phyloP scores from a whole-genome alignment of 2,113 vertebrate genomes.

The Engystomops pustulosus region DNA sequence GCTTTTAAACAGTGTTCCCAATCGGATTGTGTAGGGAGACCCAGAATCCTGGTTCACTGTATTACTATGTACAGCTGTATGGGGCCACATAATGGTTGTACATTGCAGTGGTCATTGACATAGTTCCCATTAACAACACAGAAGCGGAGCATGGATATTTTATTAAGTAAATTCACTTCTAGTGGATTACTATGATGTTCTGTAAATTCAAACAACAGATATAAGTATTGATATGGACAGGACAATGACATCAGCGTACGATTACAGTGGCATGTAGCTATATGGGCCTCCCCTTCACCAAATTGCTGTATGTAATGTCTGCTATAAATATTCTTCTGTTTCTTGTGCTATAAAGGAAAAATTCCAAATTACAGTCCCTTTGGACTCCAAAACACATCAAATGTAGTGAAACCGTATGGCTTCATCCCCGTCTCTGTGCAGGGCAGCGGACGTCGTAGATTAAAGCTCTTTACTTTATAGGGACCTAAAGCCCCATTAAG shows the following conservation, averaged over 20 bases:
- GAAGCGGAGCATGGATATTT: too few species aligned
- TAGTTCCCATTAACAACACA: too few species aligned
- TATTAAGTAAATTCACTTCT: too few species aligned
- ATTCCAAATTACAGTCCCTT: background rate
- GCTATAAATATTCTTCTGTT: background rate
- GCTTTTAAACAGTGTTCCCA: too few species aligned
- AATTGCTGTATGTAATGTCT: background rate
- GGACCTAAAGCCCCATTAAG: slow-evolving; percentile 5
- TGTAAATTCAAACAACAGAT: too few species aligned
- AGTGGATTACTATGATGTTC: too few species aligned
- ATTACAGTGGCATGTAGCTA: background rate
- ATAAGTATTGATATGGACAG: too few species aligned
- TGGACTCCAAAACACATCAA: background rate
- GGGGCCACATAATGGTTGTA: too few species aligned
- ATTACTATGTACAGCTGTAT: too few species aligned
- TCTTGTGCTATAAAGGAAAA: slow-evolving; percentile 4
- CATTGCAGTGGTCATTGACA: too few species aligned
- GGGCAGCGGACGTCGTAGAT: background rate
- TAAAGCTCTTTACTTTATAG: slow-evolving; percentile 31
- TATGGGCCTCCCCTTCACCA: background rate
- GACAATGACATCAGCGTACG: background rate
- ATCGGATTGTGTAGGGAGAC: too few species aligned
- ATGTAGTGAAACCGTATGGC: background rate
- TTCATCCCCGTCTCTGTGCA: background rate
- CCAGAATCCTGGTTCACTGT: too few species aligned